These are phyloP conservation scores for Spilogale gracilis DNA, from an alignment of 2,113 vertebrate genomes.

Conservation along the genomic window DNA sequence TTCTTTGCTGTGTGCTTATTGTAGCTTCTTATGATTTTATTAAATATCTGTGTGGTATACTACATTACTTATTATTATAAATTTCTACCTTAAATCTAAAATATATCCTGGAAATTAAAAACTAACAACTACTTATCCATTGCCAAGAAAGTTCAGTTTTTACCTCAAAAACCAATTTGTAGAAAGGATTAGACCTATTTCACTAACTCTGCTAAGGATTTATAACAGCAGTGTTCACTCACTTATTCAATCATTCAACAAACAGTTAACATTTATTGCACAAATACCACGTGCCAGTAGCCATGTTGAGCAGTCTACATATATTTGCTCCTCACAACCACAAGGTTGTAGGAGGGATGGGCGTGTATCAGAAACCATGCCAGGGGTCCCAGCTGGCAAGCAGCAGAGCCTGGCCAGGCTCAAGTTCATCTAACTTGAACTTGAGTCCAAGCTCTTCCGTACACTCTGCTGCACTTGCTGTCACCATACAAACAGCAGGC, in stretches of 20 bases:
- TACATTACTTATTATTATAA: not conserved
- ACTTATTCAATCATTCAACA: not conserved
- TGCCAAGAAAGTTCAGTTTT: conserved; percentile 46
- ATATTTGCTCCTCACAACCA: not conserved
- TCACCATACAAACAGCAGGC: not conserved
- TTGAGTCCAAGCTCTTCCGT: not conserved
- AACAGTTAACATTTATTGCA: not conserved
- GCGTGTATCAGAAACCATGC: not conserved
- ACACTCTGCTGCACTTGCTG: not conserved
- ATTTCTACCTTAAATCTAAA: conserved; percentile 35
- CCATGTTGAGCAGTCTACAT: not conserved
- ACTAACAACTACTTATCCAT: not conserved
- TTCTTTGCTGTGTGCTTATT: conserved; percentile 14
- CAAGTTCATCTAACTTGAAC: not conserved
- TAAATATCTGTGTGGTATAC: not conserved
- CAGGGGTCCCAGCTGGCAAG: not conserved
- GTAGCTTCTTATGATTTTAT: not conserved
- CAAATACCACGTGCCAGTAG: not conserved
- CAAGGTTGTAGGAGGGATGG: not conserved
- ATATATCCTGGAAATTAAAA: conserved; percentile 1
- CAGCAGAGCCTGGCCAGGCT: not conserved
- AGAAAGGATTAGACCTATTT: not conserved
- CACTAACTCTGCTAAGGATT: not conserved
- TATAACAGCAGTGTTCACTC: not conserved
- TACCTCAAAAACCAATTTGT: not conserved